Base-by-base conservation (phyloP, 2,797 vertebrate genomes). In the Yasuhikotakia modesta region DNA sequence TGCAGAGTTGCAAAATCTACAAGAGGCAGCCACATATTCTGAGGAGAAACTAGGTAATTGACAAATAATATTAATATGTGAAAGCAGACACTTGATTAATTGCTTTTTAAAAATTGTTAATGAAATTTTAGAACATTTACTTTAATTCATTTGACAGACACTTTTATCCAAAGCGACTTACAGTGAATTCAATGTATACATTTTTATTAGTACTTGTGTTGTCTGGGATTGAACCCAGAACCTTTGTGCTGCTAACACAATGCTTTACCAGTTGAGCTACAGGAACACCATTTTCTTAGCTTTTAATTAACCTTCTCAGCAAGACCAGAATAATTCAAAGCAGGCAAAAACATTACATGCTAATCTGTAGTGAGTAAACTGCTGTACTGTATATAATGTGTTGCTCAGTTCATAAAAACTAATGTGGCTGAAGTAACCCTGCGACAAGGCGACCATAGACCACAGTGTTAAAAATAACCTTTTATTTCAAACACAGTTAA, bases 31-130 rank as follows among this genome's bases (percentile, higher is more conserved):
- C 80, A 90, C 87, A 85, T 93, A 95, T 82, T 61, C 89, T 0
- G 95, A 96, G 45, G 96, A 98, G 76, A 95, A 96, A 83, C 88
- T 99, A 30, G 98, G 98, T 99, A 87, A 90, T 87, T 88, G 55
- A 50, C 7, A 19, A 14, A 48, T 32, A 8, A 69, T 27, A 16
- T 17, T 79, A 4, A 58, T 68, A 3, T 46, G 43, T 60, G 16
- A 53, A 61, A 66, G 1, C 7, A 39, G 27, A 39, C 4, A 65
- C 35, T 17, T 6, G 14, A 1, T 2, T 30, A 14, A 13, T 67
- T 52, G 5, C 14, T 11, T 75, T 7, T 43, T 17, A 35, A 13
- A 6, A 45, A 21, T 61, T 48, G 70, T 61, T 61, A 16, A 27
- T 66, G 32, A 5, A 66, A 53, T 65, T 55, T n/a, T n/a, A n/a